Evolutionary conservation across 2,888 invertebrate genomes (phyloP), one percentile per base, ranked within the genome.

Genomic region (Apodemia duryi): DNA sequence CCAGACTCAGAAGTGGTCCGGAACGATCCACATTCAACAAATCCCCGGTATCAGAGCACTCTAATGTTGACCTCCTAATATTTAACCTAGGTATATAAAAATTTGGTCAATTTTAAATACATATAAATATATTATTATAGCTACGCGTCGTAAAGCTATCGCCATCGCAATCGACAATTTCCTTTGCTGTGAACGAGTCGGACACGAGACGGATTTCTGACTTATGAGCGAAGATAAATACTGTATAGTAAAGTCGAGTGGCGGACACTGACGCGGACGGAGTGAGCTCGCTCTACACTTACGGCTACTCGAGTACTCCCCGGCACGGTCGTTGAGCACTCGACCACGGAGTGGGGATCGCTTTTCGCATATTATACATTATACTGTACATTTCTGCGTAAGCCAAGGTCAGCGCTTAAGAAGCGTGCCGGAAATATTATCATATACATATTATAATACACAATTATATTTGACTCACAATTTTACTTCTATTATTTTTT

Each of bases 91-190:
- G 32, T 54, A 52, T 21, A 21, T 54, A 54, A 54, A 54, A 32
- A 54, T 54, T 54, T 54, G 54, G 54, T 54, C 54, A 54, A 29
- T 28, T 52, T 2, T 29, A 54, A 54, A 32, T 28, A 54, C 29
- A 54, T 54, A 54, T 29, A 29, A 54, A 54, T 21, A 21, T 21
- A 29, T 2, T 54, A 2, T 11, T 29, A 10, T 9, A 29, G 10
- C 29, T 52, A 52, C 7, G 10, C 2, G 10, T 54, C 11, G 54
- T 54, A 54, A 54, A 29, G 54, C 54, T 54, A 54, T 5, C 28
- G 29, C 21, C 28, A 7, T 28, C 52, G 52, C 28, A 28, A 29
- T 10, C 52, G 29, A 21, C 52, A 2, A 21, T 9, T 54, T 9
- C 7, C 9, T 10, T 43, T 43, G 4, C 10, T 29, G n/a, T 28